Evolutionary conservation across 2,888 invertebrate genomes (phyloP).

Genomic region (Oligia fasciuncula): DNA sequence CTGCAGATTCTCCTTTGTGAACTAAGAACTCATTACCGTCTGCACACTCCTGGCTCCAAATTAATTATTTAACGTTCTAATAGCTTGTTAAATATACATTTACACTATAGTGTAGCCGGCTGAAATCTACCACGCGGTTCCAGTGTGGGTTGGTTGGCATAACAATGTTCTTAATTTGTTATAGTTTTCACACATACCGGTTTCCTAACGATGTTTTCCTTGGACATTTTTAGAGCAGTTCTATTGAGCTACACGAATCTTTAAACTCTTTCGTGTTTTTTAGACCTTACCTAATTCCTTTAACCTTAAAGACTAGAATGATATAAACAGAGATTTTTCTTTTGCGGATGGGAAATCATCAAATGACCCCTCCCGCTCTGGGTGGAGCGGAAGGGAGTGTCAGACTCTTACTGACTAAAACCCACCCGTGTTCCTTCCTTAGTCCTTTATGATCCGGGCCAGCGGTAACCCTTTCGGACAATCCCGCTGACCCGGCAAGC

Average conservation of each 20-base stretch:
- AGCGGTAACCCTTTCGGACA: no score
- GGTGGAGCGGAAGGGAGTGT: no score
- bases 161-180: neutral
- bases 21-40: neutral
- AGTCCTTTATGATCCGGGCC: no score
- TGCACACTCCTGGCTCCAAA: constrained; percentile 9
- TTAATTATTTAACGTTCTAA: constrained; percentile 25
- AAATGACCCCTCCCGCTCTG: no score
- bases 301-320: neutral
- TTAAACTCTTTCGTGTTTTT: no score
- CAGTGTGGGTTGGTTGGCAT: neutral
- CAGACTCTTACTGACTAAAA: no score
- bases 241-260: neutral
- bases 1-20: neutral
- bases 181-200: neutral
- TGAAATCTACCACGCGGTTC: neutral
- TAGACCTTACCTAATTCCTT: no score
- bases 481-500: no score
- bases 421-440: no score
- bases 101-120: neutral
- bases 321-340: neutral
- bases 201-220: neutral
- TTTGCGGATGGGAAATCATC: no score
- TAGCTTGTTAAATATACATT: neutral
- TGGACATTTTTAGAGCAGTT: neutral